Evolutionary conservation across 1,140 invertebrate species (phyloP).

Genomic region (Tetragonula clypearis): DNA sequence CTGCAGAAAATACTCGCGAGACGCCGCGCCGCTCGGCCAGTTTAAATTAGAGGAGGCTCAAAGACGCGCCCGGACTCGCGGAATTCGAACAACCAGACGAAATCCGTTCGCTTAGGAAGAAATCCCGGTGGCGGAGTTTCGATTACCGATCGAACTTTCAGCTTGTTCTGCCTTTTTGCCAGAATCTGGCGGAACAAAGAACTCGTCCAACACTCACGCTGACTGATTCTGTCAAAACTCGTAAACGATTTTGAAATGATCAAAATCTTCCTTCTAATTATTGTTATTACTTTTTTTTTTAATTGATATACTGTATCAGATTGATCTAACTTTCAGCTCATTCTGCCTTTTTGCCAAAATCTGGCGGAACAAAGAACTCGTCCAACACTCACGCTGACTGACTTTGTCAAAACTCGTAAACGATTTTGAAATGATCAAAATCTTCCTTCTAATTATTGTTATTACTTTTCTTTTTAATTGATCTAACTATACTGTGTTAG

Average conservation of each 20-base stretch:
- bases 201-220: background rate
- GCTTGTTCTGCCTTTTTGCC: background rate
- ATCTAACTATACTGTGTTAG: no score
- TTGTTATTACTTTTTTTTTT: no score
- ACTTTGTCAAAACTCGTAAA: background rate
- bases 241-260: background rate
- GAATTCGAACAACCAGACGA: slow-evolving; percentile 35
- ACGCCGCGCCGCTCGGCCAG: slow-evolving; percentile 13
- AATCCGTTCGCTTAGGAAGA: slow-evolving; percentile 5
- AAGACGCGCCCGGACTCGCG: slow-evolving; percentile 23
- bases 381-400: background rate
- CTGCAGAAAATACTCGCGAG: slow-evolving; percentile 48
- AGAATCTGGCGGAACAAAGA: background rate
- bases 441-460: background rate
- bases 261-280: background rate
- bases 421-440: background rate
- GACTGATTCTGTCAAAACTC: background rate
- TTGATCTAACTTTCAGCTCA: background rate
- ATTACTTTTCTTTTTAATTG: no score
- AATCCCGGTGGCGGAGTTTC: slow-evolving; percentile 1
- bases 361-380: background rate
- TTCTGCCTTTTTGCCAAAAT: background rate
- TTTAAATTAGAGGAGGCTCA: slow-evolving; percentile 56
- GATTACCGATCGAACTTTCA: background rate
- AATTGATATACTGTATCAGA: no score